Evolutionary conservation across 2,888 invertebrate species (phyloP).

Genomic region (Flabesymbios commensalis): DNA sequence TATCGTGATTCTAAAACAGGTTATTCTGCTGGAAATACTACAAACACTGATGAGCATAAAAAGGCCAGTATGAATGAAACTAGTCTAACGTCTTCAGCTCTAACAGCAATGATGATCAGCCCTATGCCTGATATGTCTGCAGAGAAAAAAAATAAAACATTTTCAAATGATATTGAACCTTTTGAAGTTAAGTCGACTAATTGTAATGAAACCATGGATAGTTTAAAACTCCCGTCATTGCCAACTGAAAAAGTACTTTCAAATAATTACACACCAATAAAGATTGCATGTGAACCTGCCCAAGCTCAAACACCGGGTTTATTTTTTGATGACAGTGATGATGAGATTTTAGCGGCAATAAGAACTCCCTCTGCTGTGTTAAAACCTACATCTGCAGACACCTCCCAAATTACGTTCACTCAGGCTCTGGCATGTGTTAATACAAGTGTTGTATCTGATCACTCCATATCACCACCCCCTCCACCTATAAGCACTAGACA

Average conservation of each 20-base stretch:
- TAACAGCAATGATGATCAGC: too few species aligned
- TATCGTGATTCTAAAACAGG: too few species aligned
- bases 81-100: too few species aligned
- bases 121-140: too few species aligned
- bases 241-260: too few species aligned
- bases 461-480: neutral
- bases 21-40: too few species aligned
- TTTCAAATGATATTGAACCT: conserved; percentile 1
- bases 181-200: conserved; percentile 7
- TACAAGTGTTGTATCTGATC: neutral
- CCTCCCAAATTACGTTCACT: conserved; percentile 22
- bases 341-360: conserved; percentile 9
- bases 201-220: too few species aligned
- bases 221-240: too few species aligned
- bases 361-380: neutral
- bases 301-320: neutral
- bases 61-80: too few species aligned
- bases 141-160: neutral
- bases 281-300: too few species aligned
- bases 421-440: conserved; percentile 17
- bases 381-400: neutral
- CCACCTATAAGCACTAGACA: neutral
- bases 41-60: too few species aligned
- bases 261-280: too few species aligned
- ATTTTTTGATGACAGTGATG: conserved; percentile 13